These are phyloP conservation scores for Caenorhabditis elegans DNA, from an alignment of 1,140 invertebrate species.

Conservation along the genomic window DNA sequence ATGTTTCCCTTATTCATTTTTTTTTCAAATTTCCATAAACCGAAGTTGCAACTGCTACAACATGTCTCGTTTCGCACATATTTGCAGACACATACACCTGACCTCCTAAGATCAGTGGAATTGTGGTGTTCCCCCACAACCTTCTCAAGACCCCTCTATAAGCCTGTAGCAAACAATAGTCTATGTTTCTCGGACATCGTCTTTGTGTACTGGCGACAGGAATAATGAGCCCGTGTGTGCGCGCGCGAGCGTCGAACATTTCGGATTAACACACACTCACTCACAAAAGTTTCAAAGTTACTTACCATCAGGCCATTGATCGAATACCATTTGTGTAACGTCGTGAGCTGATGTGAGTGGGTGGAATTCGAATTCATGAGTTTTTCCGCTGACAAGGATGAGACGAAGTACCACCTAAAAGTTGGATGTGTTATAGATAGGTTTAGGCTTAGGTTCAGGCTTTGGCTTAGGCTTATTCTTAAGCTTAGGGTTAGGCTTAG, in stretches of 20 bases:
- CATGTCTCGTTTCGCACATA: not conserved
- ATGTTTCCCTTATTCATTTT: too few species aligned
- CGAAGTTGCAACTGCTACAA: too few species aligned
- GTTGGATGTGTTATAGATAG: not conserved
- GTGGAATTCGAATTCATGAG: slow-evolving; percentile 96
- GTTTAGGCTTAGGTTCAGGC: too few species aligned
- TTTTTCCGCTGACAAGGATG: slow-evolving; percentile 95
- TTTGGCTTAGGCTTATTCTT: too few species aligned
- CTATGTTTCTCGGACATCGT: not conserved
- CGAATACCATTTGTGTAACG: slow-evolving; percentile 96
- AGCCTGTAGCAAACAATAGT: slow-evolving; percentile 24
- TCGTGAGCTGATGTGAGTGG: slow-evolving; percentile 93
- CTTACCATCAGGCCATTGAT: slow-evolving; percentile 84
- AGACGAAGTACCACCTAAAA: slow-evolving; percentile 86
- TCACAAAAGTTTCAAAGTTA: not conserved
- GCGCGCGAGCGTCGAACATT: too few species aligned
- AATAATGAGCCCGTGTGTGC: slow-evolving; percentile 18
- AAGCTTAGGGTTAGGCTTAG: too few species aligned
- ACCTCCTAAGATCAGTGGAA: not conserved
- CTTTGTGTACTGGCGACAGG: not conserved
- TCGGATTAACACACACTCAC: not conserved
- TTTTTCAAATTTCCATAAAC: too few species aligned
- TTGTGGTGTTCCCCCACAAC: too few species aligned
- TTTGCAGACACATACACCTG: slow-evolving; percentile 33
- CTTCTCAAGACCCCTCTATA: not conserved